Base-by-base conservation (phyloP, 2,113 vertebrate genomes). In the Dipodomys ordii region DNA sequence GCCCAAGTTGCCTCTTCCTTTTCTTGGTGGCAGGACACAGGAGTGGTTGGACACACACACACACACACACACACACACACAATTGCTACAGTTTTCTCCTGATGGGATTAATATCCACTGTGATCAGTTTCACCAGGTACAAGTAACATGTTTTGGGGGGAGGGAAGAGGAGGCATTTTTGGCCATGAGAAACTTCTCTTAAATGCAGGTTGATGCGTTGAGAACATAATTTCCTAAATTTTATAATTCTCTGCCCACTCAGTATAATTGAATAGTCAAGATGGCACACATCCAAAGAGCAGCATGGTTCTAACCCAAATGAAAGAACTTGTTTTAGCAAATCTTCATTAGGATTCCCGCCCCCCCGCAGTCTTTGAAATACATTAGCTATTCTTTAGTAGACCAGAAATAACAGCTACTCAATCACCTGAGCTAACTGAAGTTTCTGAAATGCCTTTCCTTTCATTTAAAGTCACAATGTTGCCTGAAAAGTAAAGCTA, bases 201-300 rank as follows among this genome's bases (percentile, higher is more conserved):
- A 87, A 6, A 6, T 65, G 80, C 64, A 93, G 73, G 19, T 7
- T 83, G 57, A 64, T 60, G 76, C 76, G 76, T 78, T 93, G 57
- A 62, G 89, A 87, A 81, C 68, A 79, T 74, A 74, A 88, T 93
- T 92, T 95, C 39, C 77, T 78, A 44, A 91, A 92, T 94, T 96
- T 78, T 82, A 1, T 83, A 76, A 95, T 94, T 90, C 94, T 86
- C 87, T 57, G 81, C 82, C 88, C 71, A 60, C 93, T 97, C 30
- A 71, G 68, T 79, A 79, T 95, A 87, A 92, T 1, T 94, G 91
- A 90, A 87, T 95, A 87, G 90, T 96, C 94, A 96, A 96, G 60
- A 72, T 60, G 80, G 88, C 83, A 91, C 35, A 87, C 1, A 83
- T 16, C 60, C 74, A 96, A 91, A 89, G 96, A 90, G 73, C 74